Evolutionary conservation across 2,888 invertebrate genomes (phyloP).

Genomic region (Endomychus coccineus): DNA sequence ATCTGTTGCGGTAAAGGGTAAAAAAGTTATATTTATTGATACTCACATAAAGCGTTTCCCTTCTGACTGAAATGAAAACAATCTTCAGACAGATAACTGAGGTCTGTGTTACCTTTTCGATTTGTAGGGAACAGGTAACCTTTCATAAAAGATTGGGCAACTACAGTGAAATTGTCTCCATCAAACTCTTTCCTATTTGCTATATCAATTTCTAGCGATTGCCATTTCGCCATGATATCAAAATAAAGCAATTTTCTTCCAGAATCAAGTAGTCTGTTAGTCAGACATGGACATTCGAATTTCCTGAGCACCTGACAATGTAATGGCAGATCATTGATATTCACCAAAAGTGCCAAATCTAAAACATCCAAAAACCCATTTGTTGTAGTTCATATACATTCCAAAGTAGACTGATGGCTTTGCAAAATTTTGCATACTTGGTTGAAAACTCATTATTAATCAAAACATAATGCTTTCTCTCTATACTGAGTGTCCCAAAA

Average conservation of each 20-base stretch:
- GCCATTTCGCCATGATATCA: constrained; percentile 49
- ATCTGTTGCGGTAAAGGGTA: no score
- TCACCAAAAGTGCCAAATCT: constrained; percentile 8
- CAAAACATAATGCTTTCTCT: no score
- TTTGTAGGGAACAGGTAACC: constrained; percentile 42
- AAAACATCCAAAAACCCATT: constrained; percentile 5
- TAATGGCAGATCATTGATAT: constrained; percentile 10
- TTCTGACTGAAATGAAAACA: constrained; percentile 60
- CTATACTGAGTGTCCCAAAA: no score
- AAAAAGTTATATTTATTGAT: constrained; percentile 6
- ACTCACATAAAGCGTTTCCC: constrained; percentile 49
- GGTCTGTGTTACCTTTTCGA: constrained; percentile 44
- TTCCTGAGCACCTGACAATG: not conserved
- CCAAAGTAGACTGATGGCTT: no score
- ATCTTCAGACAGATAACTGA: constrained; percentile 49
- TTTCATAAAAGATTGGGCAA: constrained; percentile 47
- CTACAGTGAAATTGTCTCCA: constrained; percentile 52
- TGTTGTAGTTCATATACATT: no score
- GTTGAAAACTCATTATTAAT: no score
- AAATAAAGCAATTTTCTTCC: constrained; percentile 37
- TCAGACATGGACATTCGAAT: constrained; percentile 2
- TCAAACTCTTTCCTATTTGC: constrained; percentile 43
- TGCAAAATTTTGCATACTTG: no score
- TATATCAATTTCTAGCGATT: constrained; percentile 47
- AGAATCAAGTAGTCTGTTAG: constrained; percentile 21